Evolutionary conservation across 2,797 vertebrate genomes (phyloP).

Genomic region (Sebastes oblongus): DNA sequence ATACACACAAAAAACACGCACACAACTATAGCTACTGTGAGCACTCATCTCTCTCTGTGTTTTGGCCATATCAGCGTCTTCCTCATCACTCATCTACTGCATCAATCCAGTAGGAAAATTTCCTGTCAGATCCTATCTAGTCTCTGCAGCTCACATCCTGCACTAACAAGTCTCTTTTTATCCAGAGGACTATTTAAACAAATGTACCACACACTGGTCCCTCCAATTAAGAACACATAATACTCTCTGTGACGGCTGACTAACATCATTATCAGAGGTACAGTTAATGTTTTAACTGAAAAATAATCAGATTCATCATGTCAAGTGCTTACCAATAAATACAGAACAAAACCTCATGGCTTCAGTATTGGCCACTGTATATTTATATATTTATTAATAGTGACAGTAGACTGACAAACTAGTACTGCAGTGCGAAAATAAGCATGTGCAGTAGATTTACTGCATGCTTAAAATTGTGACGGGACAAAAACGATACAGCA

Average conservation of each 20-base stretch:
- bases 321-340: background rate
- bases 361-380: background rate
- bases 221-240: background rate
- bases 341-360: background rate
- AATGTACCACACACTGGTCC: background rate
- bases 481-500: background rate
- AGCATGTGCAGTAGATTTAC: background rate
- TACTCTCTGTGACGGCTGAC: background rate
- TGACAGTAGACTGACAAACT: background rate
- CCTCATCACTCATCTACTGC: constrained; percentile 36
- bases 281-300: background rate
- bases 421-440: background rate
- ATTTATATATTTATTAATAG: background rate
- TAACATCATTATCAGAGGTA: background rate
- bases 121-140: constrained; percentile 44
- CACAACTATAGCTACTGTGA: background rate
- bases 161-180: background rate
- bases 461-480: background rate
- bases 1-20: background rate
- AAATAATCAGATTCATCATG: background rate
- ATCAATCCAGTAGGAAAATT: constrained; percentile 25
- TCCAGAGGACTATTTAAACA: background rate
- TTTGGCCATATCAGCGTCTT: background rate
- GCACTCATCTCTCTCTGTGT: background rate
- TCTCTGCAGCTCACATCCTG: constrained; percentile 5